Percentiles rank a stretch among this genome's conserved stretches.
Conservation (phyloP, 2,888 invertebrate species). For the Aphrophora alni region DNA sequence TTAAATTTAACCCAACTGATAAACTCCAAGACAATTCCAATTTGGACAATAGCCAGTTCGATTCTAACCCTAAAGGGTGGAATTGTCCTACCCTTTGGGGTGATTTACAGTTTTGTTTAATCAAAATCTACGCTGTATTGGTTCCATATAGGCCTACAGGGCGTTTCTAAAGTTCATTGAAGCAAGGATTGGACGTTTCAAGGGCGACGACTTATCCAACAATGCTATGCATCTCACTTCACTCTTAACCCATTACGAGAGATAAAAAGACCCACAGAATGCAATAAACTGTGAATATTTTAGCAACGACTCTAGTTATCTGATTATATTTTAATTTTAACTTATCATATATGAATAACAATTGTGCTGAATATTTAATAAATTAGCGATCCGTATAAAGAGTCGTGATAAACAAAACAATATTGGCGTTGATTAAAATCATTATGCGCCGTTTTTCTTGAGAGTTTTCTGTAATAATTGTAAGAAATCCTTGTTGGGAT, state of each 20-base stretch:
- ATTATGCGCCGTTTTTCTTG: too few species aligned
- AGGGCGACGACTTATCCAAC: not conserved
- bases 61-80: not conserved
- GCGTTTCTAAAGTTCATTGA: not conserved
- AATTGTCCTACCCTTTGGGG: not conserved
- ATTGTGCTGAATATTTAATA: not conserved
- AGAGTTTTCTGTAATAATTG: too few species aligned
- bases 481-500: too few species aligned
- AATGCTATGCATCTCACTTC: not conserved
- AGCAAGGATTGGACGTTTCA: not conserved
- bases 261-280: not conserved
- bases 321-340: not conserved
- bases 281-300: constrained; percentile 6
- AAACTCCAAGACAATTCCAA: too few species aligned
- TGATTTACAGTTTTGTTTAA: not conserved
- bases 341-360: not conserved
- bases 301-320: not conserved
- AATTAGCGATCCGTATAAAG: not conserved
- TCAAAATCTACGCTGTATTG: not conserved
- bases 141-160: not conserved
- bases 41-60: not conserved
- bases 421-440: too few species aligned
- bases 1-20: too few species aligned
- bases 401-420: too few species aligned
- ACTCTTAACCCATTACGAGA: not conserved